Evolutionary conservation across 2,797 vertebrate genomes (phyloP), one percentile per base, ranked within the genome.

Genomic region (Sylvia borin): DNA sequence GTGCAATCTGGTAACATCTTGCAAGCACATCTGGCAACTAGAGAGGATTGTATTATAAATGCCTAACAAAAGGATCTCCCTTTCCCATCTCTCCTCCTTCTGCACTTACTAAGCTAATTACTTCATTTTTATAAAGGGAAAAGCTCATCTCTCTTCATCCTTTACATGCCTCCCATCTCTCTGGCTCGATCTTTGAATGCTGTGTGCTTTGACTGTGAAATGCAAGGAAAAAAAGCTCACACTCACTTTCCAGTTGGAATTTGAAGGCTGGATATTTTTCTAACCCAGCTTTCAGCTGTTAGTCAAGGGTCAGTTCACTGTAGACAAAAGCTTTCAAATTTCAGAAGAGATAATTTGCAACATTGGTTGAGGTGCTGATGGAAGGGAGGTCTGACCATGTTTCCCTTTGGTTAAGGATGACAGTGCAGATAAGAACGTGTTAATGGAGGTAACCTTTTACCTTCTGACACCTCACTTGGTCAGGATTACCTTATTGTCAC

Each of bases 321-420:
- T 25, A 95, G 88, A 84, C 71, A 92, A 94, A 95, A 95, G 64
- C 88, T 91, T 88, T 92, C 95, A 92, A 86, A 91, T 51, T 81
- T 94, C 73, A 85, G 62, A 92, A 81, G 29, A 78, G 40, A 45
- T 72, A 92, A 92, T 91, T 78, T 6, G 9, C 22, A 89, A 84
- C 40, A 90, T 4, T 55, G 34, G 61, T 51, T 80, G 61, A 88
- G 43, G 43, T 78, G 62, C 58, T 78, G 82, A 91, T 81, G 79
- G 87, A 93, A 96, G 79, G 40, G 43, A 80, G 25, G 42, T 65
- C 76, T 92, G 76, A 38, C 25, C 62, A 47, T 5, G 7, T 50
- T 50, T 91, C 31, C 34, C 62, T 78, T 29, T 75, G 73, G 65
- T 65, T 85, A 78, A 88, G 40, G 55, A 85, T 81, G 54, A 93